Conservation (phyloP, 2,888 invertebrate species). For the Muscina levida region DNA sequence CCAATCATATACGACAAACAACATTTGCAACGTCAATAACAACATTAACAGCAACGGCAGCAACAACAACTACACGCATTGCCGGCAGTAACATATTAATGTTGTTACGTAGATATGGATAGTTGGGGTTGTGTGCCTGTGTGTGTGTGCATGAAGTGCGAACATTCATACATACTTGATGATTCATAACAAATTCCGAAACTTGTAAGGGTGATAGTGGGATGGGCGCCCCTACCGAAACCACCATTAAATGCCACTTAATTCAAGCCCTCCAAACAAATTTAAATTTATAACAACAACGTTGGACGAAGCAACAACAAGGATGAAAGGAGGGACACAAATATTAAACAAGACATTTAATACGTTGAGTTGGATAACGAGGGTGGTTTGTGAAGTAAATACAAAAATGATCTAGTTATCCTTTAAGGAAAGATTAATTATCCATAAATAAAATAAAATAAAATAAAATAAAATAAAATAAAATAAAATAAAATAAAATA, state of each 20-base stretch:
- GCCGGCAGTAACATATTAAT: conserved; percentile 20
- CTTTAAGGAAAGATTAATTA: too few species aligned
- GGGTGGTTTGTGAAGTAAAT: too few species aligned
- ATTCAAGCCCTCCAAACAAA: conserved; percentile 44
- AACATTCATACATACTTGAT: not conserved
- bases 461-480: too few species aligned
- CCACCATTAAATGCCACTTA: conserved; percentile 57
- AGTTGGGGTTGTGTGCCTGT: not conserved
- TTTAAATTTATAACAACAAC: conserved; percentile 18
- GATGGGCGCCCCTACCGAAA: too few species aligned
- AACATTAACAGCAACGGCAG: not conserved
- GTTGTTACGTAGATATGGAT: conserved; percentile 2
- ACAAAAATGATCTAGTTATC: too few species aligned
- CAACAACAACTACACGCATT: not conserved
- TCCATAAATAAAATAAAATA: too few species aligned
- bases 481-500: too few species aligned
- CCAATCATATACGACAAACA: not conserved
- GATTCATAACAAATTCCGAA: conserved; percentile 13
- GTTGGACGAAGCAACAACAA: not conserved
- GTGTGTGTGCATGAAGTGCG: not conserved
- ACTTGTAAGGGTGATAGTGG: too few species aligned
- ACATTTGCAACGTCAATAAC: not conserved
- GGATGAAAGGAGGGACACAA: too few species aligned
- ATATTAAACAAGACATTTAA: too few species aligned
- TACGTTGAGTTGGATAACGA: too few species aligned